Percentiles rank a stretch among this genome's conserved stretches.
These are phyloP conservation scores for Enteromius thamalakanensis DNA, from an alignment of 2,797 vertebrate species.

Conservation along the genomic window DNA sequence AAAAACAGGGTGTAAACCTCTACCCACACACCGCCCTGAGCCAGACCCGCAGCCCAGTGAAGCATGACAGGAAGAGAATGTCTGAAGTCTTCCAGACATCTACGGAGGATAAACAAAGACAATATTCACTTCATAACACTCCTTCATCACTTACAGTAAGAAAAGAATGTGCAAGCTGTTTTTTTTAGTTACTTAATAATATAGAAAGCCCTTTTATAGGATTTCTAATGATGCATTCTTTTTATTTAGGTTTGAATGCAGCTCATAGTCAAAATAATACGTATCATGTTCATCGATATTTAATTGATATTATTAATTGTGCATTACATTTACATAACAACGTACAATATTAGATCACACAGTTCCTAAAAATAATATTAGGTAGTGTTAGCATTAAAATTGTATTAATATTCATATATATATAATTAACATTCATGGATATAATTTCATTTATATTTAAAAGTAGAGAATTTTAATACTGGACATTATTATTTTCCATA, in stretches of 20 bases:
- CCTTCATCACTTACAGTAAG: slow-evolving; percentile 39
- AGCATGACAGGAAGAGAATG: slow-evolving; percentile 65
- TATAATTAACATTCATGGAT: too few species aligned
- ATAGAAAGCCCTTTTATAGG: background rate
- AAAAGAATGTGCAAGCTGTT: slow-evolving; percentile 13
- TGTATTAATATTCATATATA: too few species aligned
- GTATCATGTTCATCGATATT: background rate
- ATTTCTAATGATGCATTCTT: background rate
- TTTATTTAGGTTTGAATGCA: background rate
- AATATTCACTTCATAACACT: slow-evolving; percentile 35
- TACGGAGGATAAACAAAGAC: slow-evolving; percentile 48
- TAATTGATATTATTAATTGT: background rate
- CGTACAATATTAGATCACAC: background rate
- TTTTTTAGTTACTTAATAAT: background rate
- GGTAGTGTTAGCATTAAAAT: background rate
- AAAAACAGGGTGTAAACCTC: slow-evolving; percentile 65
- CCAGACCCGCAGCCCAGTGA: slow-evolving; percentile 56
- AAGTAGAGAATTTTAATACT: background rate
- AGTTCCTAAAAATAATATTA: background rate
- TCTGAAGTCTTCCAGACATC: slow-evolving; percentile 63
- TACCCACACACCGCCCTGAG: slow-evolving; percentile 57
- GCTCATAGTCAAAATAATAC: background rate
- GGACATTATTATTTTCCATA: background rate
- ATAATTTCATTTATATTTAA: background rate
- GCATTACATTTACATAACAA: background rate